Percentiles rank a stretch among this genome's conserved stretches.
phyloP scores from a whole-genome alignment of 2,888 invertebrate species.

The Allacma fusca region DNA sequence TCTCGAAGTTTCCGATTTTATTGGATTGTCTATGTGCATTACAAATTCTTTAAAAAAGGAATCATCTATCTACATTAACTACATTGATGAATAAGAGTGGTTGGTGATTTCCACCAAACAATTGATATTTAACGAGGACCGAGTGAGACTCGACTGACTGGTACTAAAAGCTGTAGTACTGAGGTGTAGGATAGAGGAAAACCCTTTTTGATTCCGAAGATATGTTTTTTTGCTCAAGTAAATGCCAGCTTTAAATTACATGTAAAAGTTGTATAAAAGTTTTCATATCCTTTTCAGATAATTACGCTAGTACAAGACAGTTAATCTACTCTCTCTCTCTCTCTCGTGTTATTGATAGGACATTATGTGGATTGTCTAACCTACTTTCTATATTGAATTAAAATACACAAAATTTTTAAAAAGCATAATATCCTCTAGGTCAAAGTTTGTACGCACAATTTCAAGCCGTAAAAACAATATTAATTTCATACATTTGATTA shows the following conservation, averaged over 20 bases:
- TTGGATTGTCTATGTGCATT: neutral
- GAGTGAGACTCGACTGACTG: neutral
- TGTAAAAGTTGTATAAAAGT: conserved; percentile 10
- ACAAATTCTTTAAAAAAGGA: neutral
- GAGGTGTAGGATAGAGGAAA: conserved; percentile 16
- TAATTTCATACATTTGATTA: conserved; percentile 2
- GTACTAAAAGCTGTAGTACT: conserved; percentile 7
- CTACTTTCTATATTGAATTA: neutral
- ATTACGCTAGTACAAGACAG: neutral
- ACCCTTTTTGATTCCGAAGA: conserved; percentile 2
- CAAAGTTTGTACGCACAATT: conserved; percentile 5
- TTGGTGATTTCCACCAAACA: neutral
- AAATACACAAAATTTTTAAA: neutral
- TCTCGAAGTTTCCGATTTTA: neutral
- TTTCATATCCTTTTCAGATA: neutral
- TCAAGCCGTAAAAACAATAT: conserved; percentile 14
- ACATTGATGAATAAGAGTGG: neutral
- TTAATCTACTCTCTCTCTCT: neutral
- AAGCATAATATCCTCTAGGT: conserved; percentile 1
- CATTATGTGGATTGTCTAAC: neutral
- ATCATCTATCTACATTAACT: neutral
- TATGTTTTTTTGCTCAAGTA: neutral
- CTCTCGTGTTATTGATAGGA: neutral
- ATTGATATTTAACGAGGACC: conserved; percentile 1
- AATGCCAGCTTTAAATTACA: neutral